Evolutionary conservation across 2,797 vertebrate genomes (phyloP).

Genomic region (Linurgus olivaceus): DNA sequence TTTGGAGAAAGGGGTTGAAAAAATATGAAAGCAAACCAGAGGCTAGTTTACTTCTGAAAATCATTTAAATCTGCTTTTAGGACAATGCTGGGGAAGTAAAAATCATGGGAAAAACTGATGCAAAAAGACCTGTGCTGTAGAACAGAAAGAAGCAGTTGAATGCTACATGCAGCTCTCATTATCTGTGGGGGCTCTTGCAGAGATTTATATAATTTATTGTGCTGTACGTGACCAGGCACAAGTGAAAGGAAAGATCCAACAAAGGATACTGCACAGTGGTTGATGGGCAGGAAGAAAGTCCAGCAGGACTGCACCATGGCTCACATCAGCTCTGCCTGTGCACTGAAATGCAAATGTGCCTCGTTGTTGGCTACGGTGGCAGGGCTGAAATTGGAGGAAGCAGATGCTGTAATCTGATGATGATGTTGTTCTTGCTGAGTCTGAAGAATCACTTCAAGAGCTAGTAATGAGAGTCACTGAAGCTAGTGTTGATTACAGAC

Average conservation of each 20-base stretch:
- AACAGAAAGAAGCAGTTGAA: background rate
- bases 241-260: background rate
- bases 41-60: background rate
- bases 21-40: conserved; percentile 6
- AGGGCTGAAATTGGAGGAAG: conserved; percentile 61
- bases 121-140: background rate
- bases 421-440: conserved; percentile 75
- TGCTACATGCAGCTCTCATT: background rate
- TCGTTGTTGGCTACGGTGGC: conserved; percentile 32
- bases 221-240: background rate
- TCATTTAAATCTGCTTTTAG: background rate
- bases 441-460: conserved; percentile 77
- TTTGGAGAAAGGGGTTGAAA: conserved; percentile 5
- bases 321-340: background rate
- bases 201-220: background rate
- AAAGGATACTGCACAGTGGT: background rate
- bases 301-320: background rate
- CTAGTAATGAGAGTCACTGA: conserved; percentile 73
- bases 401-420: conserved; percentile 67
- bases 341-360: conserved; percentile 7
- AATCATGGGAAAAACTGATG: background rate
- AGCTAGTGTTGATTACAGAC: conserved; percentile 69
- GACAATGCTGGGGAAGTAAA: background rate
- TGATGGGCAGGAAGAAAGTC: background rate
- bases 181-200: background rate